phyloP scores from a whole-genome alignment of 2,113 vertebrate species.

The Sinocyclocheilus grahami region DNA sequence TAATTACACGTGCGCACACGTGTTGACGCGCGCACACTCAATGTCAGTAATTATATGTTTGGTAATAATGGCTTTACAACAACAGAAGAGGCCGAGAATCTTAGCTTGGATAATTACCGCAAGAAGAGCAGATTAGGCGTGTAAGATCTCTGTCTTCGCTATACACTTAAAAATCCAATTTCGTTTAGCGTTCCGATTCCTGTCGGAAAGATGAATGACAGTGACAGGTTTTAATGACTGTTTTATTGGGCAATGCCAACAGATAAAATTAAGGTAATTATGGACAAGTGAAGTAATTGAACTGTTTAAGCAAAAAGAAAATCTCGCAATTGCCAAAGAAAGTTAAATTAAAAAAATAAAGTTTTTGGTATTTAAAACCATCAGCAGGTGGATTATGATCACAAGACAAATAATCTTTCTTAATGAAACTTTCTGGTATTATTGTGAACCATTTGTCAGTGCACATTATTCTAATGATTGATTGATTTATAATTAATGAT shows the following conservation, averaged over 20 bases:
- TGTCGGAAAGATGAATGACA: conserved; percentile 31
- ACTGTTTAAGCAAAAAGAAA: background rate
- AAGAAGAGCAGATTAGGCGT: conserved; percentile 38
- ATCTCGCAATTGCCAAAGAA: background rate
- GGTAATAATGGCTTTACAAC: conserved; percentile 61
- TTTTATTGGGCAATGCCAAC: conserved; percentile 5
- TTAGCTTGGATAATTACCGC: conserved; percentile 59
- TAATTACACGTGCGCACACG: conserved; percentile 22
- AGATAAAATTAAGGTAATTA: conserved; percentile 36
- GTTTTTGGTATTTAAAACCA: too few species aligned
- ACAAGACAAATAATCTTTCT: background rate
- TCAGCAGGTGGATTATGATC: too few species aligned
- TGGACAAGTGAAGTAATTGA: background rate
- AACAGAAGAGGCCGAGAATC: conserved; percentile 57
- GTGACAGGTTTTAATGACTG: conserved; percentile 26
- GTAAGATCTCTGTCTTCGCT: conserved; percentile 39
- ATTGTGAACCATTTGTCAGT: background rate
- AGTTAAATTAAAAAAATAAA: background rate
- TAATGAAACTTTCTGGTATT: background rate
- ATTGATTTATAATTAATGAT: background rate
- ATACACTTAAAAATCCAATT: conserved; percentile 45
- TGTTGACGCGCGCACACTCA: conserved; percentile 18
- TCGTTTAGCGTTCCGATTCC: conserved; percentile 28
- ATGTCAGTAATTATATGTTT: conserved; percentile 61
- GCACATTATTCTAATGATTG: background rate